Base-by-base conservation (phyloP, 2,797 vertebrate genomes). In the Telmatherina bonti region DNA sequence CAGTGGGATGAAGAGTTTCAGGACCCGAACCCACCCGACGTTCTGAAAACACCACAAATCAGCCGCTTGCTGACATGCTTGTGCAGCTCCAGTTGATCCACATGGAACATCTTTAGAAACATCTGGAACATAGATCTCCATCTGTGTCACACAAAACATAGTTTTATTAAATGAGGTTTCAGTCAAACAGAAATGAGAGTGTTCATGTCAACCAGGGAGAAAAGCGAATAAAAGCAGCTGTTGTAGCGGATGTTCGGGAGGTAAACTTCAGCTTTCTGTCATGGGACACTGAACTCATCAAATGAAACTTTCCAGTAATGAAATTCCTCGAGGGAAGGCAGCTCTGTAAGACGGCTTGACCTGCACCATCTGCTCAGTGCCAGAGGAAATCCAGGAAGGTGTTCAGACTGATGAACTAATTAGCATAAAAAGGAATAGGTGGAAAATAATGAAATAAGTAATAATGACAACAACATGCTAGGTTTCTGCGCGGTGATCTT, bases 291-390 rank as follows among this genome's bases (percentile, higher is more conserved):
- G 52, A 70, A 68, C 33, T 12, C 6, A 20, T 72, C 53, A 38
- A 57, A 41, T 75, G 26, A 65, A 70, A 53, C 7, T 13, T 10
- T 29, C 7, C 33, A 55, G 67, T 78, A 70, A 83, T 86, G 54
- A 78, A 65, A 85, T 71, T 70, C 64, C 47, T 79, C 20, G 20
- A 64, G 77, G 61, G 70, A 66, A 58, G 62, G 51, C 65, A 24
- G 69, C 63, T 73, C 38, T 43, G 52, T 51, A 38, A 63, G 62
- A 41, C 1, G 27, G 20, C 43, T 45, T 47, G 59, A 75, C 72
- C 70, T 0, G 1, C 60, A 56, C 49, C 20, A 72, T 78, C 78
- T 83, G 65, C 65, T 73, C 35, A 18, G 5, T 4, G 4, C 38
- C 29, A 7, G 6, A 58, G 30, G 11, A 63, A 75, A 45, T 67